These are phyloP conservation scores for Thecocarcelia acutangulata DNA, from an alignment of 2,888 invertebrate species.

Conservation along the genomic window DNA sequence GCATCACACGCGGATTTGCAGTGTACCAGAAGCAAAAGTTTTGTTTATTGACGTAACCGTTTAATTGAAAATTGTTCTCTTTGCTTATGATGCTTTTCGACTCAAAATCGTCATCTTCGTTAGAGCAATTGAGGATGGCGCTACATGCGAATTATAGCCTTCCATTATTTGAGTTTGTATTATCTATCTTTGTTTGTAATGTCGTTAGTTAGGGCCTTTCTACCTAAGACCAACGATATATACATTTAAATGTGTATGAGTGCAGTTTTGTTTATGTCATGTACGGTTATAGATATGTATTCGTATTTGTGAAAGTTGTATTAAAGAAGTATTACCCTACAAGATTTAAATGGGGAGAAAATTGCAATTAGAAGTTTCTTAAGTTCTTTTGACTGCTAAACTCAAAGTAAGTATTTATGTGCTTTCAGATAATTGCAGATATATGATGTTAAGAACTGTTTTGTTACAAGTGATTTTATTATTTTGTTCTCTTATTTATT, in stretches of 20 bases:
- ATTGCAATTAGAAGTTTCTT: conserved; percentile 62
- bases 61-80: too few species aligned
- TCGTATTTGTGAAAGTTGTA: conserved; percentile 33
- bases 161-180: too few species aligned
- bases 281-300: background rate
- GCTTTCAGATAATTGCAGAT: conserved; percentile 53
- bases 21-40: too few species aligned
- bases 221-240: too few species aligned
- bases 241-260: conserved; percentile 1
- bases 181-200: too few species aligned
- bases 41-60: too few species aligned
- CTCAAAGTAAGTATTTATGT: conserved; percentile 43
- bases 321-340: conserved; percentile 57
- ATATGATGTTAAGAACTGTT: conserved; percentile 42
- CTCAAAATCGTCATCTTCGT: too few species aligned
- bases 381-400: conserved; percentile 15
- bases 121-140: too few species aligned
- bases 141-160: too few species aligned
- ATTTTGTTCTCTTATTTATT: background rate
- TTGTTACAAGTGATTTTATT: background rate
- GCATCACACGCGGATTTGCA: too few species aligned
- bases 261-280: conserved; percentile 15
- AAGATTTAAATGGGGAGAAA: conserved; percentile 39
- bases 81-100: too few species aligned
- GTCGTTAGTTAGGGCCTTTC: too few species aligned